Conservation (phyloP, 1,140 invertebrate species). For the Wasmannia auropunctata region DNA sequence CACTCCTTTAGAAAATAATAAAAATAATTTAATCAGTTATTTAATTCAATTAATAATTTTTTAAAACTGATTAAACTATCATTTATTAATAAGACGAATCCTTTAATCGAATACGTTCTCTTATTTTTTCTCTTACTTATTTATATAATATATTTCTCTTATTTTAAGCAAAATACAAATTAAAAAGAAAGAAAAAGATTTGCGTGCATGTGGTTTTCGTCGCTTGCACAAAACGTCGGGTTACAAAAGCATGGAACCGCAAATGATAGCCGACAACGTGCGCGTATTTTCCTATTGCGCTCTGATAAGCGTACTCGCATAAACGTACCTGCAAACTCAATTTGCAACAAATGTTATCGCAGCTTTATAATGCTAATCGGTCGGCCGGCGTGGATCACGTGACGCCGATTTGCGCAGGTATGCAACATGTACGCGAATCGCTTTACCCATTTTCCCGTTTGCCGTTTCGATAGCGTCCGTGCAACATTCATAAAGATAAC, state of each 20-base stretch:
- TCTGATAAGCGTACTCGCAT: conserved; percentile 64
- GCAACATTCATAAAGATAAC: conserved; percentile 70
- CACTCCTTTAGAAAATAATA: not conserved
- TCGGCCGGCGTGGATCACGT: conserved; percentile 61
- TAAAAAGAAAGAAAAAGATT: not conserved
- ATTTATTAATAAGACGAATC: not conserved
- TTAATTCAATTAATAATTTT: too few species aligned
- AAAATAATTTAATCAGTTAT: not conserved
- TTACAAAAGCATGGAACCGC: not conserved
- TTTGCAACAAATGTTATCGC: conserved; percentile 74
- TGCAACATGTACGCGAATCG: not conserved
- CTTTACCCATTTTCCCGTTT: conserved; percentile 1
- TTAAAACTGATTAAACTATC: not conserved
- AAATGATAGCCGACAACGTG: conserved; percentile 22
- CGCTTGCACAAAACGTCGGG: not conserved
- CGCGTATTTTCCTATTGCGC: conserved; percentile 38
- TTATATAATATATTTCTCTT: too few species aligned
- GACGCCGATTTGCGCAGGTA: conserved; percentile 53
- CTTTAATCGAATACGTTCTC: not conserved
- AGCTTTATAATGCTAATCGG: conserved; percentile 70
- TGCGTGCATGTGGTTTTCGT: not conserved
- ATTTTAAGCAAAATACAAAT: not conserved
- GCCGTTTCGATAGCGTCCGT: conserved; percentile 9
- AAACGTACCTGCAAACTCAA: conserved; percentile 66
- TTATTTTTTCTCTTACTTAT: too few species aligned